phyloP scores from a whole-genome alignment of 2,113 vertebrate genomes.

The Vulpes lagopus region DNA sequence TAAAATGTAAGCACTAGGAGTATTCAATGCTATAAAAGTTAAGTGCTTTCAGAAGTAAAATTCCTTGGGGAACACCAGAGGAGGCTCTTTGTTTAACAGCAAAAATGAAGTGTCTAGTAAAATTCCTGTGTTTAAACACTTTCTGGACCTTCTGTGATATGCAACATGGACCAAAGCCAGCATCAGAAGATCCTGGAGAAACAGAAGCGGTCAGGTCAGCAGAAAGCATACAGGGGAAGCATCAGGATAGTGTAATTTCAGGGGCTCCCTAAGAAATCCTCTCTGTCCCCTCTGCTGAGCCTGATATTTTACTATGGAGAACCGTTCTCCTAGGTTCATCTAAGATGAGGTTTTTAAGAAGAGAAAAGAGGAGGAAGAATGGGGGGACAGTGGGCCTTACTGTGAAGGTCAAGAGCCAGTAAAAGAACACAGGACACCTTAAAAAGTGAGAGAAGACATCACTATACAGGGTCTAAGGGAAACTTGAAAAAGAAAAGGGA shows the following conservation, averaged over 20 bases:
- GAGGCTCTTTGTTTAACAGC: neutral
- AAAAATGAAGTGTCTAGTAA: neutral
- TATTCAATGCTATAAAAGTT: neutral
- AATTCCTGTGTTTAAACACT: neutral
- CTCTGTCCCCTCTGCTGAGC: neutral
- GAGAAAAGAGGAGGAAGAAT: neutral
- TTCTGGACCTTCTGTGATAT: neutral
- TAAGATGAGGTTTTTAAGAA: neutral
- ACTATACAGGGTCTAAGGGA: neutral
- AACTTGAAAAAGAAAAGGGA: neutral
- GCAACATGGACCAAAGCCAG: neutral
- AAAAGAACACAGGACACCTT: neutral
- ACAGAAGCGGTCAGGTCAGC: neutral
- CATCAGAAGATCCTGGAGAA: neutral
- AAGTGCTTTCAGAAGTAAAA: slow-evolving; percentile 27
- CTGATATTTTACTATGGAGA: neutral
- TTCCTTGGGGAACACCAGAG: neutral
- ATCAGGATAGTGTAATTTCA: neutral
- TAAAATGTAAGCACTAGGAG: slow-evolving; percentile 23
- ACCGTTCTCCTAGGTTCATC: neutral
- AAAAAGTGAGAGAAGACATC: neutral
- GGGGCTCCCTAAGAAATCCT: neutral
- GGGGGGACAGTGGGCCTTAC: neutral
- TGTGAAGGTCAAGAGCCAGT: neutral
- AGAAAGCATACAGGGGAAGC: neutral